Evolutionary conservation across 2,888 invertebrate genomes (phyloP).

Genomic region (Tipula lateralis): DNA sequence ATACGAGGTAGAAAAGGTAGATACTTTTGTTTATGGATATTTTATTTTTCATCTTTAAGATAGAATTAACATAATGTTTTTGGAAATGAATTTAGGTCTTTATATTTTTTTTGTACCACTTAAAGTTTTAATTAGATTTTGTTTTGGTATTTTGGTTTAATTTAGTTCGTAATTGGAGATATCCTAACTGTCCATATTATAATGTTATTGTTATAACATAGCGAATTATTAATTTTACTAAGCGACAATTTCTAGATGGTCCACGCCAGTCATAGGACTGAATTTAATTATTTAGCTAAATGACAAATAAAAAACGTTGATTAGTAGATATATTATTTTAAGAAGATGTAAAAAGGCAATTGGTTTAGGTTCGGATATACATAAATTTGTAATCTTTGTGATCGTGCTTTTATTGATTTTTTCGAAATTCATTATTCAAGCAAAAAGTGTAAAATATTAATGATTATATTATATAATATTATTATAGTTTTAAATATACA

Average conservation of each 20-base stretch:
- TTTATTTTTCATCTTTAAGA: not conserved
- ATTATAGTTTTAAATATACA: too few relatives aligned
- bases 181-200: not conserved
- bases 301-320: too few relatives aligned
- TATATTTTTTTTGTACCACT: not conserved
- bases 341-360: too few relatives aligned
- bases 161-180: not conserved
- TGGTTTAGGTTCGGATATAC: too few relatives aligned
- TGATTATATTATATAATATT: too few relatives aligned
- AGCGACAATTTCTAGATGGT: not conserved
- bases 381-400: too few relatives aligned
- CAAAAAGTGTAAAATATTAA: not conserved
- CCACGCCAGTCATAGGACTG: too few relatives aligned
- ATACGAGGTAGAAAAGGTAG: not conserved
- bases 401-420: not conserved
- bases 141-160: not conserved
- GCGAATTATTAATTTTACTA: not conserved
- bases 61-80: not conserved
- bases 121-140: constrained; percentile 5
- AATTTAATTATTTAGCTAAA: too few relatives aligned
- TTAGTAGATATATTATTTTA: too few relatives aligned
- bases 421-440: not conserved
- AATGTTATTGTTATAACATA: not conserved
- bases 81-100: not conserved
- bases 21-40: not conserved